These are phyloP conservation scores for Scaptomyza reducta DNA, from an alignment of 2,888 invertebrate species.

Conservation along the genomic window DNA sequence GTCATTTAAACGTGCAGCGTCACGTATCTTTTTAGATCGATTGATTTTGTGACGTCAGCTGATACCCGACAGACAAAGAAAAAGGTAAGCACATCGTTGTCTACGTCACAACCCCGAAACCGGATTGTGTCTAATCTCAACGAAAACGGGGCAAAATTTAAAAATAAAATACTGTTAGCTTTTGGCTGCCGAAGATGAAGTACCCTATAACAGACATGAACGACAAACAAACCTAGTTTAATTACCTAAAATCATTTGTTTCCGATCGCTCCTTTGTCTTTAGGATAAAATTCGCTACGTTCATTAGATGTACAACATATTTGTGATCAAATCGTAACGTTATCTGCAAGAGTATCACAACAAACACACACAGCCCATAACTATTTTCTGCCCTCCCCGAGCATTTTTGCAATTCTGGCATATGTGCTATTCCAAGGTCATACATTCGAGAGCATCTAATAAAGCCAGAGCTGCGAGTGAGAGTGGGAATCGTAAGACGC, in stretches of 20 bases:
- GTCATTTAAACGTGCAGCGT: background rate
- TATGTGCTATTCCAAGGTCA: slow-evolving; percentile 66
- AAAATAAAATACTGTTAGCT: slow-evolving; percentile 1
- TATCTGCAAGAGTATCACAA: slow-evolving; percentile 1
- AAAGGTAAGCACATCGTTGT: background rate
- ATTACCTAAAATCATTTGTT: background rate
- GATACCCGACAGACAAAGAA: background rate
- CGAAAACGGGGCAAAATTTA: slow-evolving; percentile 2
- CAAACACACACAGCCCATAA: slow-evolving; percentile 12
- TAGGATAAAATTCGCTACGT: too few relatives aligned
- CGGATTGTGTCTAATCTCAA: background rate
- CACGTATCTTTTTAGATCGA: slow-evolving; percentile 4
- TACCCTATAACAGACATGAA: background rate
- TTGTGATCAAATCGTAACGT: background rate
- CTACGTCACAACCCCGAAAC: slow-evolving; percentile 26
- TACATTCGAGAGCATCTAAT: slow-evolving; percentile 50
- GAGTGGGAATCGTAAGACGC: slow-evolving; percentile 8
- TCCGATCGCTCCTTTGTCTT: background rate
- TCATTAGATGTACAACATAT: too few relatives aligned
- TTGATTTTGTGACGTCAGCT: slow-evolving; percentile 38
- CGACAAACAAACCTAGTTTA: background rate
- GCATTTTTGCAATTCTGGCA: slow-evolving; percentile 65
- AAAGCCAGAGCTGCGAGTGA: slow-evolving; percentile 36
- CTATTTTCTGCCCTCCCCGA: slow-evolving; percentile 9
- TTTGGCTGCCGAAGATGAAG: background rate